A percentile compares a stretch with the other conserved stretches of the same genome.
phyloP scores from a whole-genome alignment of 2,888 invertebrate species.

The Villa cingulata region DNA sequence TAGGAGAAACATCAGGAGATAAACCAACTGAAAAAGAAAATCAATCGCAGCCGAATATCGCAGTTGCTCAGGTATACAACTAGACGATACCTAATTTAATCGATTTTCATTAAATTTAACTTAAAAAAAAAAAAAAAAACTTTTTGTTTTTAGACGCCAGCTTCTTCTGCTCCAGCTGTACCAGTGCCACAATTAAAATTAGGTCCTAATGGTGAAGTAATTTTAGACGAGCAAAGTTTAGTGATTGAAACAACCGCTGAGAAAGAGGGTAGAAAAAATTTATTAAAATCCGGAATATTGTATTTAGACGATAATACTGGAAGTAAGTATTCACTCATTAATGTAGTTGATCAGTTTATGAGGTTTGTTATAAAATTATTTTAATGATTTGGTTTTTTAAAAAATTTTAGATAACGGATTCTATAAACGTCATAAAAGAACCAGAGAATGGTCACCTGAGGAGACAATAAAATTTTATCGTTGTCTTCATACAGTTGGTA shows the following conservation, averaged over 20 bases:
- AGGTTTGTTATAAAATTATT: no score
- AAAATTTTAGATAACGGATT: constrained; percentile 41
- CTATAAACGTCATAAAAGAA: constrained; percentile 51
- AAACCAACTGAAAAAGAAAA: neutral
- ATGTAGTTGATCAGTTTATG: no score
- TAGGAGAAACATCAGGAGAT: constrained; percentile 11
- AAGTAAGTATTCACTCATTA: constrained; percentile 12
- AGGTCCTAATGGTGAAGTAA: constrained; percentile 70
- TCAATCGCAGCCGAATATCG: no score
- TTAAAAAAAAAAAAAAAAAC: no score
- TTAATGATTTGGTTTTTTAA: no score
- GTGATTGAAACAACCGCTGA: constrained; percentile 60
- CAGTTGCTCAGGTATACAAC: neutral
- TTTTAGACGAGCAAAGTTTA: constrained; percentile 73
- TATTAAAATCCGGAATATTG: constrained; percentile 51
- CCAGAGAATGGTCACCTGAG: constrained; percentile 58
- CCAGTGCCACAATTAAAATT: constrained; percentile 76
- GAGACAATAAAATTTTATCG: constrained; percentile 87
- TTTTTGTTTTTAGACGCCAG: neutral
- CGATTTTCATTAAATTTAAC: no score
- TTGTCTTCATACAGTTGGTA: constrained; percentile 77
- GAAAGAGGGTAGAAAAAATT: constrained; percentile 45
- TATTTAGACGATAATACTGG: constrained; percentile 45
- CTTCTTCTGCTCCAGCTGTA: constrained; percentile 27
- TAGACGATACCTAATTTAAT: neutral